Evolutionary conservation across 1,140 invertebrate species (phyloP), one percentile per base, ranked within the genome.

Genomic region (Ladona fulva): DNA sequence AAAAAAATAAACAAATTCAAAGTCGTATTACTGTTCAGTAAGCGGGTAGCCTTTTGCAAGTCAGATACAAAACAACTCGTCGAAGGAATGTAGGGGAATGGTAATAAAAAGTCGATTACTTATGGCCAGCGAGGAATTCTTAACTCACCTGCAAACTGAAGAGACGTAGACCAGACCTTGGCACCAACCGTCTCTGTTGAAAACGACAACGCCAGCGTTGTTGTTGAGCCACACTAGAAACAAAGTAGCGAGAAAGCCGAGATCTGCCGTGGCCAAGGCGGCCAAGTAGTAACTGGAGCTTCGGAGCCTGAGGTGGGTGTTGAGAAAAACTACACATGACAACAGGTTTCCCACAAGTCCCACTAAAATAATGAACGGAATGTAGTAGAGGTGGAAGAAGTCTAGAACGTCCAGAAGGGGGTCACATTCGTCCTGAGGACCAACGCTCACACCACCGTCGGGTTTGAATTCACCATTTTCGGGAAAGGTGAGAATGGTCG

Each of bases 211-310:
- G 1, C 85, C 87, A 0, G 87, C 77, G 0, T 83, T 85, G 75
- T 82, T 84, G 79, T 42, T 42, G 44, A 89, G 78, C 89, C 89
- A 90, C 0, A 88, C 87, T 0, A 89, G 79, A 5, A 88, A 80
- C 11, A 90, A 78, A 0, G 86, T 84, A 3, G 87, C 79, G 0
- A 90, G 81, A 78, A 88, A 90, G 8, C 86, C 85, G 24, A 88
- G 86, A 80, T 90, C 89, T 0, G 89, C 86, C 0, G 84, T 84
- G 0, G 89, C 86, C 24, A 90, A 79, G 0, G 89, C 89, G 0
- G 89, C 88, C 24, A 90, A 78, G 78, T 90, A 90, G 44, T 89
- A 89, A 59, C 88, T 88, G 0, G 89, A 90, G 75, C 89, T 89
- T 0, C 89, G 81, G 80, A 87, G 85, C 77, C 86, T 87, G 0